Evolutionary conservation across 2,888 invertebrate genomes (phyloP).

Genomic region (Spialia ferax): DNA sequence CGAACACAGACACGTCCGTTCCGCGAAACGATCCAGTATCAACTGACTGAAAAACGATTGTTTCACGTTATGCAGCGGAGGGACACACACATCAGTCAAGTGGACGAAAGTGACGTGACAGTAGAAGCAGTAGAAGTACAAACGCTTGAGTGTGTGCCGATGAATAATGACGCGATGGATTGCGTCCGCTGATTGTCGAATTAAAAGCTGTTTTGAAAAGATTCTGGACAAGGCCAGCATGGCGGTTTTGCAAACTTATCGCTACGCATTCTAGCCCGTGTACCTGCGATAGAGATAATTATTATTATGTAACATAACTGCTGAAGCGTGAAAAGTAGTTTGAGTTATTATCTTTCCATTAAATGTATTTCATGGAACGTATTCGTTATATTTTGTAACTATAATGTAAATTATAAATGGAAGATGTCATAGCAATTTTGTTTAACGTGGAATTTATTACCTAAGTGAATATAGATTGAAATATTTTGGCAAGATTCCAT

Average conservation of each 20-base stretch:
- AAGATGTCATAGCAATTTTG: neutral
- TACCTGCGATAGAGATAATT: neutral
- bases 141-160: slow-evolving; percentile 53
- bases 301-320: slow-evolving; percentile 15
- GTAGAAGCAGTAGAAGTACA: no score
- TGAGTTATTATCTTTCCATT: neutral
- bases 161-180: slow-evolving; percentile 58
- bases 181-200: slow-evolving; percentile 50
- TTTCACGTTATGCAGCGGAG: slow-evolving; percentile 57
- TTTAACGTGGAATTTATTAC: neutral
- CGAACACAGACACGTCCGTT: slow-evolving; percentile 55
- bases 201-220: slow-evolving; percentile 51
- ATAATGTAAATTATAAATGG: neutral
- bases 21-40: slow-evolving; percentile 59
- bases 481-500: slow-evolving; percentile 1
- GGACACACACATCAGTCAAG: slow-evolving; percentile 51
- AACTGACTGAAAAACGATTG: slow-evolving; percentile 62
- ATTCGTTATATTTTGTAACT: neutral
- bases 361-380: no score
- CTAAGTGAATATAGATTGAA: neutral
- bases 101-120: slow-evolving; percentile 63
- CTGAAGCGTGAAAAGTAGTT: neutral
- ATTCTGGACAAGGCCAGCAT: slow-evolving; percentile 47
- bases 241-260: slow-evolving; percentile 43
- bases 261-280: neutral